phyloP scores from a whole-genome alignment of 1,140 invertebrate genomes.

The Doryteuthis pealeii region DNA sequence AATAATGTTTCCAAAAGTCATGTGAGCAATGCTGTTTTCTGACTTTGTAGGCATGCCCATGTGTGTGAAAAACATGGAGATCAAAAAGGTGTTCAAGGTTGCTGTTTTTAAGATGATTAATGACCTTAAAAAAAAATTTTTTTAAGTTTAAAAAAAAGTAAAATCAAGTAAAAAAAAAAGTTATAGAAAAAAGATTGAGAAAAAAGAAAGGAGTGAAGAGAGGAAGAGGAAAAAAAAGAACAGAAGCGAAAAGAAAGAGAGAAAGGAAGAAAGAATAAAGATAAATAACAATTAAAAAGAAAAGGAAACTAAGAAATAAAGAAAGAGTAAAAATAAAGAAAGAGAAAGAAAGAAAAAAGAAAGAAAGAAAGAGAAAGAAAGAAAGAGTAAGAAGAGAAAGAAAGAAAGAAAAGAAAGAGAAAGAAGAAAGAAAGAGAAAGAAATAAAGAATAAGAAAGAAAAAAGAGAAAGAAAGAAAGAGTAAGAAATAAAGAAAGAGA shows the following conservation, averaged over 20 bases:
- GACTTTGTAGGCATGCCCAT: too few relatives aligned
- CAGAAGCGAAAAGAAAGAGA: background rate
- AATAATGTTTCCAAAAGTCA: too few relatives aligned
- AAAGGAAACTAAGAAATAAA: too few relatives aligned
- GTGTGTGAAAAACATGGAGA: too few relatives aligned
- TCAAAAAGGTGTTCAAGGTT: too few relatives aligned
- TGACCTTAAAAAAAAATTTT: too few relatives aligned
- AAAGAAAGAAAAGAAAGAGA: background rate
- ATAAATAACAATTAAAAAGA: too few relatives aligned
- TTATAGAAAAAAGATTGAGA: background rate
- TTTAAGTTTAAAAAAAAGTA: too few relatives aligned
- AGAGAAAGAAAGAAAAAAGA: background rate
- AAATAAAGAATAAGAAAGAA: background rate
- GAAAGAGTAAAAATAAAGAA: background rate
- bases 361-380: background rate
- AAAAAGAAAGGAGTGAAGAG: background rate
- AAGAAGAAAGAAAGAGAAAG: background rate
- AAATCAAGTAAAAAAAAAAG: background rate
- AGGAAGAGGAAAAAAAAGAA: background rate
- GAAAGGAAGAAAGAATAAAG: background rate
- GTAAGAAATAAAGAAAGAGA: background rate
- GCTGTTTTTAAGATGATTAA: too few relatives aligned
- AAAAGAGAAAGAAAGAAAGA: background rate
- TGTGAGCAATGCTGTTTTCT: too few relatives aligned
- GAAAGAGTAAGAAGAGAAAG: background rate